Base-by-base conservation (phyloP, 2,113 vertebrate species). In the Myrmecophaga tridactyla region DNA sequence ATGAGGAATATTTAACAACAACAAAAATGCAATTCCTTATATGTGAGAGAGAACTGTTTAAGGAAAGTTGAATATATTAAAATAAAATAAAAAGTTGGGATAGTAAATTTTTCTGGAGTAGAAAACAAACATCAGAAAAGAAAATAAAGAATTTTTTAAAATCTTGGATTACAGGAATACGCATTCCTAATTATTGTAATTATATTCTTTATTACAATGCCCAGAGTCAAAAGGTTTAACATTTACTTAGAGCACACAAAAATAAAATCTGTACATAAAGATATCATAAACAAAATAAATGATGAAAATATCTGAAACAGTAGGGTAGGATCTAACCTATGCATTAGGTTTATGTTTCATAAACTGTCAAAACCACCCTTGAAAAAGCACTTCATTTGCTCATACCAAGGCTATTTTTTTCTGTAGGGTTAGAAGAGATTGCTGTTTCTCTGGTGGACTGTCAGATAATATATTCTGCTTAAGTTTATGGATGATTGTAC, bases 251-350 rank as follows among this genome's bases (percentile, higher is more conserved):
- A 58, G 6, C 13, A 85, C 36, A 69, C 65, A 92, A 83, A 95
- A 92, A 80, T 89, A 76, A 86, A 87, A 90, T 81, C 62, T 84
- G 4, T 12, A 81, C 10, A 53, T 31, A 25, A 91, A 10, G 58
- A 43, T 25, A 62, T 15, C 41, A 90, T 43, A 43, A 87, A 84
- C 10, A 92, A 94, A 92, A 75, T 72, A 56, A 95, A 87, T 70
- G 58, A 21, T 65, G 12, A 58, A 85, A 93, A 67, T 84, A 73
- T 27, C 29, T 86, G 7, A 58, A 82, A 76, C 48, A 86, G 53
- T 43, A 76, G 3, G 56, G 27, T 17, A 95, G 18, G 23, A 80
- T 81, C 75, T 69, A 36, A 77, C 14, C 73, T 1, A 43, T 34
- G n/a, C 8, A 14, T 88, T 67, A 82, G 34, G 53, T 89, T 89